Evolutionary conservation across 2,888 invertebrate species (phyloP), one percentile per base, ranked within the genome.

Genomic region (Eupithecia subfuscata): DNA sequence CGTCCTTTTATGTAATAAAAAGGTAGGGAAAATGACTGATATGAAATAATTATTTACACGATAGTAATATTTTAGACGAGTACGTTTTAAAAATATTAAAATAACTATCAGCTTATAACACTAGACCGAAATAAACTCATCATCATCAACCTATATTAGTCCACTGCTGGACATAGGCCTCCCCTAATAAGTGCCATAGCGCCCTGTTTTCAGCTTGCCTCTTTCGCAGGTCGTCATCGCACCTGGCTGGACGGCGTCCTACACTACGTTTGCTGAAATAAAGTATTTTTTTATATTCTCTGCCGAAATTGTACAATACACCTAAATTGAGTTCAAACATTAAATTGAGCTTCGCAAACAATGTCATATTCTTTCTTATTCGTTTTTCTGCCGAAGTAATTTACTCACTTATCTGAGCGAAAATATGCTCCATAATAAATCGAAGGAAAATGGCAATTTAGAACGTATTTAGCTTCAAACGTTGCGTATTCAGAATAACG

Each of bases 401-500:
- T 81, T 83, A 75, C 76, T 79, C 76, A 79, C 78, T 82, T 84
- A 80, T 80, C 74, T 78, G 78, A 81, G 67, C 69, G 75, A 74
- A 80, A 79, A 80, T 79, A 78, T 79, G 75, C 71, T 76, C 45
- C 75, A 70, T 70, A 76, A 77, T 80, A 75, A 80, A 86, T 87
- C 84, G 86, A 89, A 87, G 83, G 86, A 83, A 86, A 89, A 90
- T 86, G 86, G 87, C 89, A 91, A 90, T 91, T 92, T 91, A 85
- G 87, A 89, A 88, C 87, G 89, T 90, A 89, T 91, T 92, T 88
- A 87, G 86, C 85, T 85, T 83, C 83, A 87, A 89, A 90, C 85
- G 84, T 86, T 84, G 88, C 89, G 89, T 88, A 89, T 83, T 86
- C 84, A 84, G 86, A 89, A 91, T 91, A 91, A 92, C 89, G 91